Evolutionary conservation across 2,113 vertebrate species (phyloP), one percentile per base, ranked within the genome.

Genomic region (Podocnemis expansa): DNA sequence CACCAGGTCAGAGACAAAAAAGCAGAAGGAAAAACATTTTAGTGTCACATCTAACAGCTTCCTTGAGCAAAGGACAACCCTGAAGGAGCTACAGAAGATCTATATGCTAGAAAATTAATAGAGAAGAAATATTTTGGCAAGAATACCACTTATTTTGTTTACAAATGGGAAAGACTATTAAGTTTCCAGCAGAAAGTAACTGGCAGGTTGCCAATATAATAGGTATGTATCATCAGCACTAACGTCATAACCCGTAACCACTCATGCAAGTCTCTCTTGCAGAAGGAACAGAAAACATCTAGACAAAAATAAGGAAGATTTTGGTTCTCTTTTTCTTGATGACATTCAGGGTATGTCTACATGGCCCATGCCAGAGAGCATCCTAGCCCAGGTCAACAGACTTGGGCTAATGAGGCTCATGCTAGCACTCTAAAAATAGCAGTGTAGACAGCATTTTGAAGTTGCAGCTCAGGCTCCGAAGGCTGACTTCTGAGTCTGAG

Each of bases 41-140:
- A 78, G 70, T 90, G 91, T 73, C 91, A 95, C 45, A 9, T 91
- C 82, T 75, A 87, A 80, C 43, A 89, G 82, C 2, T 17, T 78
- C 85, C 29, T 80, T 93, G 89, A 80, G 56, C 92, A 95, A 92
- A 88, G 58, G 75, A 63, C 84, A 49, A 93, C 80, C 80, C 93
- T 90, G 82, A 60, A 90, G 49, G 2, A 85, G 79, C 84, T 89
- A 93, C 45, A 29, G 25, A 45, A 76, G 7, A 76, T 6, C 6
- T 47, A 47, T 27, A 34, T 49, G 83, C 41, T 79, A 83, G 70
- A 34, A 43, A 82, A 81, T 27, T 25, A 75, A 5, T 49, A 70
- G 47, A 84, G 38, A 78, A 76, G 27, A 54, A 34, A 92, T 91
- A 51, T 81, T 89, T 52, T 85, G 51, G 27, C 34, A 52, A 49